Percentiles rank a stretch among this genome's conserved stretches.
phyloP scores from a whole-genome alignment of 92 coral and sea anemone genomes.

The Phenganax subtilis region DNA sequence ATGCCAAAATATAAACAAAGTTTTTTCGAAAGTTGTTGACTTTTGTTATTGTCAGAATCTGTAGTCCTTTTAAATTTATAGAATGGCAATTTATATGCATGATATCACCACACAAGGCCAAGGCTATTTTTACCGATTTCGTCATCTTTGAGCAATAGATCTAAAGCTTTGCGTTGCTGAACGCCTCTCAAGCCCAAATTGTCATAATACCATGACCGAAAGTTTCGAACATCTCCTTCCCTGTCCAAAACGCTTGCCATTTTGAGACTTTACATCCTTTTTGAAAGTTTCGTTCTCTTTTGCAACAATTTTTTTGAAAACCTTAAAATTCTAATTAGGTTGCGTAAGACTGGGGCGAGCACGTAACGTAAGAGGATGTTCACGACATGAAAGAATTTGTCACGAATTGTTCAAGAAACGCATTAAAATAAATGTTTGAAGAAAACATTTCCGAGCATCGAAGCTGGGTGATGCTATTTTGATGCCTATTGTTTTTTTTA shows the following conservation, averaged over 20 bases:
- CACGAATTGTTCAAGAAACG: neutral
- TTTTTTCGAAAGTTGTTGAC: too few relatives aligned
- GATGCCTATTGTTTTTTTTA: too few relatives aligned
- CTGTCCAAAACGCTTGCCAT: constrained; percentile 21
- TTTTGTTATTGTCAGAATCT: too few relatives aligned
- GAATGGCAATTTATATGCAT: neutral
- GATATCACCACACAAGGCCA: neutral
- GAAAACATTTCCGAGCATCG: too few relatives aligned
- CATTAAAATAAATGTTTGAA: too few relatives aligned
- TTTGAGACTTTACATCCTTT: neutral
- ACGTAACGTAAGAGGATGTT: too few relatives aligned
- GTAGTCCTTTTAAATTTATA: neutral
- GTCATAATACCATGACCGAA: constrained; percentile 87
- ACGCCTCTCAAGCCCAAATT: constrained; percentile 86
- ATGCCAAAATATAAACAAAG: too few relatives aligned
- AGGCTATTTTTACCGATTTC: constrained; percentile 63
- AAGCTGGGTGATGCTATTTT: too few relatives aligned
- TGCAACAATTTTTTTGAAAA: neutral
- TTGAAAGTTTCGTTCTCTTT: neutral
- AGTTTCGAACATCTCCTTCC: constrained; percentile 70
- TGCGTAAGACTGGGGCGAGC: too few relatives aligned
- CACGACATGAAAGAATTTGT: neutral
- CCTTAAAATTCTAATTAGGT: too few relatives aligned
- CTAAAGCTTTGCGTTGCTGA: constrained; percentile 89
- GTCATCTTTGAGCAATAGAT: constrained; percentile 77